These are phyloP conservation scores for Drosophila sordidula DNA, from an alignment of 2,888 invertebrate genomes.

Conservation along the genomic window DNA sequence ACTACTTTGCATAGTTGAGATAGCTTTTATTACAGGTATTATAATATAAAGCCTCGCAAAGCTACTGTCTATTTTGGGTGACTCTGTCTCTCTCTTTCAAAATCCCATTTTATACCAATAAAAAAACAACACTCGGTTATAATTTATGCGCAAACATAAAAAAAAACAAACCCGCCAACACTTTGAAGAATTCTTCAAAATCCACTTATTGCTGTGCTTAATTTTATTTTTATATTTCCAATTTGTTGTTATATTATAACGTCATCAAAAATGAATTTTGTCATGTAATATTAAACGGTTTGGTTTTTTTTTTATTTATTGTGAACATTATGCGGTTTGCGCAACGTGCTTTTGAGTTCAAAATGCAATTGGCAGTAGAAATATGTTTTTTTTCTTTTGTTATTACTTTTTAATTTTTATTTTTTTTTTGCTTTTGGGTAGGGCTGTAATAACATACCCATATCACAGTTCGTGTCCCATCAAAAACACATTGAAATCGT, in stretches of 20 bases:
- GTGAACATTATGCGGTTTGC: conserved; percentile 55
- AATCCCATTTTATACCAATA: background rate
- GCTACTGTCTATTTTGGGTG: conserved; percentile 26
- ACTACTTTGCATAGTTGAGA: conserved; percentile 8
- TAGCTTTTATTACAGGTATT: conserved; percentile 20
- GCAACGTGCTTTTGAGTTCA: conserved; percentile 59
- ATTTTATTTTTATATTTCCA: background rate
- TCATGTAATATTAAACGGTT: conserved; percentile 65
- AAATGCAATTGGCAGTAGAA: conserved; percentile 58
- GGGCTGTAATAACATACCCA: conserved; percentile 59
- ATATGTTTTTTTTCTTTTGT: background rate
- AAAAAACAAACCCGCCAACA: conserved; percentile 31
- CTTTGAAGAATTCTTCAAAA: conserved; percentile 22
- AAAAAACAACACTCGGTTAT: conserved; percentile 9
- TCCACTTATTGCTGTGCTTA: conserved; percentile 18
- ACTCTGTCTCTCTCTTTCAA: background rate
- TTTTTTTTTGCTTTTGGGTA: conserved; percentile 12
- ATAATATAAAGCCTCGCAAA: conserved; percentile 4
- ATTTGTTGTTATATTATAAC: conserved; percentile 41
- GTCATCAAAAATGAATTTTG: conserved; percentile 67
- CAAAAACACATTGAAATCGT: conserved; percentile 73
- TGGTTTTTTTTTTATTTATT: conserved; percentile 12
- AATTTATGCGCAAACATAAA: conserved; percentile 52
- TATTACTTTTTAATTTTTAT: conserved; percentile 7
- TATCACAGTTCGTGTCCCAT: conserved; percentile 59